A percentile compares a stretch with the other conserved stretches of the same genome.
Conservation (phyloP, 2,797 vertebrate species). For the Siniperca undulata region DNA sequence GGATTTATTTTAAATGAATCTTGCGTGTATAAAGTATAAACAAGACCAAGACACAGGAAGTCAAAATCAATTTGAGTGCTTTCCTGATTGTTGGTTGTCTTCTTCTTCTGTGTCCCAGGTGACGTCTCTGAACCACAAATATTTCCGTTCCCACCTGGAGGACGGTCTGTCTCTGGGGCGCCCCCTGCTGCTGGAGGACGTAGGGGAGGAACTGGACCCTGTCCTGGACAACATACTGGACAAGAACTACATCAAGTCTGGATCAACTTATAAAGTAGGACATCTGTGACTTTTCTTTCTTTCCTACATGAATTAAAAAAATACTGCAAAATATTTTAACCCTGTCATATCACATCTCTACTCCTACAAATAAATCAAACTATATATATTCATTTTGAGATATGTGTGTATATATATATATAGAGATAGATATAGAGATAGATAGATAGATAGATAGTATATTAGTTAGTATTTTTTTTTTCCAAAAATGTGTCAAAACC, state of each 20-base stretch:
- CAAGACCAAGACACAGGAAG: neutral
- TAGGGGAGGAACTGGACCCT: conserved; percentile 90
- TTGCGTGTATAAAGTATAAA: too few species aligned
- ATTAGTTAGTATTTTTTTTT: too few species aligned
- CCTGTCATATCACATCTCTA: neutral
- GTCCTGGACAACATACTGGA: conserved; percentile 90
- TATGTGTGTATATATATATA: too few species aligned
- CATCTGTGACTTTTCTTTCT: neutral
- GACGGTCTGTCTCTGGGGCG: conserved; percentile 87
- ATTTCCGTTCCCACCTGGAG: conserved; percentile 89
- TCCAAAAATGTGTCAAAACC: neutral
- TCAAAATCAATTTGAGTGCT: neutral
- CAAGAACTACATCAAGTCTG: conserved; percentile 91
- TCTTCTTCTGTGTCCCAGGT: conserved; percentile 76
- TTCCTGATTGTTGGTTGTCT: neutral
- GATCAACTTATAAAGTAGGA: conserved; percentile 88
- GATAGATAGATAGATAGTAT: too few species aligned
- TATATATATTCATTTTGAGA: too few species aligned
- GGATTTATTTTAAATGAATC: too few species aligned
- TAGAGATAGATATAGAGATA: too few species aligned
- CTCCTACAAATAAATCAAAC: too few species aligned
- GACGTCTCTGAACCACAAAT: conserved; percentile 89
- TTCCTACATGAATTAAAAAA: neutral
- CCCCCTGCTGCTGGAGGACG: conserved; percentile 89
- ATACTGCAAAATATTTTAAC: neutral